phyloP scores from a whole-genome alignment of 2,113 vertebrate species.

The Cyrtonyx montezumae region DNA sequence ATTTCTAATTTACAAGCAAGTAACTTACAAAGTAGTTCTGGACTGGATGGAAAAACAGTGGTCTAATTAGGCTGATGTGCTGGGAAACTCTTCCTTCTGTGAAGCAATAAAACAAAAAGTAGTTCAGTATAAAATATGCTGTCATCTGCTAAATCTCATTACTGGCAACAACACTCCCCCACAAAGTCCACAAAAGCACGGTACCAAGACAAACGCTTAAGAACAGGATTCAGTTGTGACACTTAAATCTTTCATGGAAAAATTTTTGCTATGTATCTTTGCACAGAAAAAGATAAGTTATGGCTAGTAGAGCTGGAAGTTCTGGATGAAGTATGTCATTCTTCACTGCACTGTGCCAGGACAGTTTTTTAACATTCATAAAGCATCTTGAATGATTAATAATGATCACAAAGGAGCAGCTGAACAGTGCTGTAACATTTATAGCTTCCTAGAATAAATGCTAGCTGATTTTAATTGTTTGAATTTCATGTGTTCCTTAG shows the following conservation, averaged over 20 bases:
- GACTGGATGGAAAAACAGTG: constrained; percentile 8
- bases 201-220: neutral
- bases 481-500: neutral
- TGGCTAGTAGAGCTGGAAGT: neutral
- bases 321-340: neutral
- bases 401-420: constrained; percentile 56
- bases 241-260: neutral
- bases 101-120: constrained; percentile 29
- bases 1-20: neutral
- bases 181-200: neutral
- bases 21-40: constrained; percentile 60
- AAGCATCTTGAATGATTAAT: constrained; percentile 35
- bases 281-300: neutral
- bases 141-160: neutral
- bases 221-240: neutral
- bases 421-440: constrained; percentile 49
- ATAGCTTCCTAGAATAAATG: constrained; percentile 44
- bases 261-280: neutral
- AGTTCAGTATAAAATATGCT: neutral
- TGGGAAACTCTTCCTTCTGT: constrained; percentile 64
- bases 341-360: neutral
- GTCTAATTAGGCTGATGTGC: neutral
- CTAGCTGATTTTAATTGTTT: constrained; percentile 42
- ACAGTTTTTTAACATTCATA: constrained; percentile 37
- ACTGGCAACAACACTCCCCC: neutral